Evolutionary conservation across 2,888 invertebrate genomes (phyloP).

Genomic region (Sisyra nigra): DNA sequence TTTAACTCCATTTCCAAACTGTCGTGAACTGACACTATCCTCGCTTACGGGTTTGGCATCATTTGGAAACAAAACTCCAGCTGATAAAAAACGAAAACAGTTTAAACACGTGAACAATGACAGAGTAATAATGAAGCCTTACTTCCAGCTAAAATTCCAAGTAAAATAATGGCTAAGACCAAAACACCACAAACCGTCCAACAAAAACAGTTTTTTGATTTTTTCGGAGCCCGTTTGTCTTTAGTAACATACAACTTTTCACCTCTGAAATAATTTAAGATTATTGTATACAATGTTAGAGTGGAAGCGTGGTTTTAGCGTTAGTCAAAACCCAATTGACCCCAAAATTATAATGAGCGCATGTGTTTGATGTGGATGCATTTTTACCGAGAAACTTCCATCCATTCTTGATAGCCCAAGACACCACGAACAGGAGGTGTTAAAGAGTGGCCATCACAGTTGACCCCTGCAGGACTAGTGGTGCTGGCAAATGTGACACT

Average conservation of each 20-base stretch:
- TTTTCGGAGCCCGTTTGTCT: constrained; percentile 55
- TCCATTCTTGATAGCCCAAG: constrained; percentile 41
- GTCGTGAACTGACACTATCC: constrained; percentile 37
- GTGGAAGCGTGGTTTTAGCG: background rate
- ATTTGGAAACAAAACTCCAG: constrained; percentile 49
- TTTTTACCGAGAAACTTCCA: constrained; percentile 17
- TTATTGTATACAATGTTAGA: background rate
- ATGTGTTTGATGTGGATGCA: background rate
- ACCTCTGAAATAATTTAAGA: constrained; percentile 34
- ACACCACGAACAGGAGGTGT: constrained; percentile 36
- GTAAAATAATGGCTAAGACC: constrained; percentile 45
- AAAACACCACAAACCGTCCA: constrained; percentile 52
- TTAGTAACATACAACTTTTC: constrained; percentile 71
- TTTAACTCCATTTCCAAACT: constrained; percentile 39
- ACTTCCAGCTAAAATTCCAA: constrained; percentile 63
- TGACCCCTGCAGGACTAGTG: constrained; percentile 23
- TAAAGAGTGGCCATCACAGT: constrained; percentile 35
- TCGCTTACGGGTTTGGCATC: constrained; percentile 41
- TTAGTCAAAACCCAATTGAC: no score
- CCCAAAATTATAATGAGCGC: background rate
- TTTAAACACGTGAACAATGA: no score
- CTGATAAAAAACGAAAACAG: no score
- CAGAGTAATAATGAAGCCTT: no score
- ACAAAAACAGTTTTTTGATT: constrained; percentile 45
- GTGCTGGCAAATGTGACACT: constrained; percentile 25